A percentile compares a stretch with the other conserved stretches of the same genome.
Conservation (phyloP, 2,113 vertebrate species). For the Isichthys henryi region DNA sequence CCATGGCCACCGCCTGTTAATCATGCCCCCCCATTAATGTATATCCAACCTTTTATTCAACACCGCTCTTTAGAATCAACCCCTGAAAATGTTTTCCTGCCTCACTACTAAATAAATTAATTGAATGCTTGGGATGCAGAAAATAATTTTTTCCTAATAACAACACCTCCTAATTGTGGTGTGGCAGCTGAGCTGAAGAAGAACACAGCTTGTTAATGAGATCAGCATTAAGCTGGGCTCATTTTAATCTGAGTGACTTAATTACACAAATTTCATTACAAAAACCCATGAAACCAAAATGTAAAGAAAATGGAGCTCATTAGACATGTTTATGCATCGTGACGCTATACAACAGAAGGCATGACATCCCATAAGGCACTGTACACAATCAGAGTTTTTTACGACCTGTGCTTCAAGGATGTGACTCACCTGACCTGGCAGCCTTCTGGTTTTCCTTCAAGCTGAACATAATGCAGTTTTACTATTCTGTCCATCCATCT, state of each 20-base stretch:
- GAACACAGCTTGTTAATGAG: conserved; percentile 29
- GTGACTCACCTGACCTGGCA: background rate
- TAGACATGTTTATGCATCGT: background rate
- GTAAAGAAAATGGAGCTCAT: background rate
- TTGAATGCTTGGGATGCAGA: background rate
- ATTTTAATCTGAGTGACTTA: conserved; percentile 22
- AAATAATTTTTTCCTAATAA: conserved; percentile 22
- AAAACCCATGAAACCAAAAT: background rate
- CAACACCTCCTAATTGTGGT: conserved; percentile 5
- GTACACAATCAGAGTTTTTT: background rate
- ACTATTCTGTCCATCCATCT: background rate
- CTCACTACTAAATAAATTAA: background rate
- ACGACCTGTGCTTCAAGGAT: background rate
- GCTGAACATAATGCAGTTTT: background rate
- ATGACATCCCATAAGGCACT: background rate
- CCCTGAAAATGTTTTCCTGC: background rate
- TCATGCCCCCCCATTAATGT: background rate
- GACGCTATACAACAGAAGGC: background rate
- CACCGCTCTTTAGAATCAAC: background rate
- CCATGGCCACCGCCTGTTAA: background rate
- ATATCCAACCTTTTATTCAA: background rate
- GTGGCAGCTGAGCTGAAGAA: conserved; percentile 17
- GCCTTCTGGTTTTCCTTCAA: background rate
- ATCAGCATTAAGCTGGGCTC: conserved; percentile 28
- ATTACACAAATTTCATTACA: conserved; percentile 3